These are phyloP conservation scores for Montipora foliosa DNA, from an alignment of 64 coral and sea anemone genomes.

Conservation along the genomic window DNA sequence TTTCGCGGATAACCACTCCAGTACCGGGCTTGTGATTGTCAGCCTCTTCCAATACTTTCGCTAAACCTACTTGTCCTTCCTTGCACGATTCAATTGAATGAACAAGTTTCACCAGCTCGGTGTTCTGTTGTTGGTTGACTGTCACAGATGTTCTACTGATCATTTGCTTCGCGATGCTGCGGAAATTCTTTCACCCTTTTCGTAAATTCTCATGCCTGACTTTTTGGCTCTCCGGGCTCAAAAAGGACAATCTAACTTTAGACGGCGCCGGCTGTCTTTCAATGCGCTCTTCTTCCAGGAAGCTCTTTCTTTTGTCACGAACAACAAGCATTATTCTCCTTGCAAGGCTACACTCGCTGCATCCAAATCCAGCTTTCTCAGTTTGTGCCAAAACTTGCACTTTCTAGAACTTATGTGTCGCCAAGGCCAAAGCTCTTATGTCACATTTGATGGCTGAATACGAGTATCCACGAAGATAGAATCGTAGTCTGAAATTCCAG, in stretches of 20 bases:
- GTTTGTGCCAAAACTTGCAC: not conserved
- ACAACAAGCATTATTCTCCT: not conserved
- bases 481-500: not conserved
- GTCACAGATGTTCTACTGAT: slow-evolving; percentile 1
- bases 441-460: not conserved
- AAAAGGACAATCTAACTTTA: not conserved
- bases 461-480: not conserved
- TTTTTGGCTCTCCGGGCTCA: slow-evolving; percentile 9
- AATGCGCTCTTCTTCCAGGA: not conserved
- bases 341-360: not conserved
- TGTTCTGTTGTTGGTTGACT: not conserved
- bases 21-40: not conserved
- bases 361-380: not conserved
- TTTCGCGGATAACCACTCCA: slow-evolving; percentile 14
- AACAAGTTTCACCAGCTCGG: not conserved
- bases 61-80: slow-evolving; percentile 1
- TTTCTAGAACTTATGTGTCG: not conserved
- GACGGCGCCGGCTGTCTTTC: not conserved
- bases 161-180: not conserved
- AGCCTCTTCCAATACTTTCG: not conserved
- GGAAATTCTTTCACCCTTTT: not conserved
- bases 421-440: not conserved
- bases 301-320: not conserved
- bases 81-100: not conserved
- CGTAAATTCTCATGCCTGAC: not conserved